Evolutionary conservation across 2,113 vertebrate species (phyloP).

Genomic region (Lagenorhynchus albirostris): DNA sequence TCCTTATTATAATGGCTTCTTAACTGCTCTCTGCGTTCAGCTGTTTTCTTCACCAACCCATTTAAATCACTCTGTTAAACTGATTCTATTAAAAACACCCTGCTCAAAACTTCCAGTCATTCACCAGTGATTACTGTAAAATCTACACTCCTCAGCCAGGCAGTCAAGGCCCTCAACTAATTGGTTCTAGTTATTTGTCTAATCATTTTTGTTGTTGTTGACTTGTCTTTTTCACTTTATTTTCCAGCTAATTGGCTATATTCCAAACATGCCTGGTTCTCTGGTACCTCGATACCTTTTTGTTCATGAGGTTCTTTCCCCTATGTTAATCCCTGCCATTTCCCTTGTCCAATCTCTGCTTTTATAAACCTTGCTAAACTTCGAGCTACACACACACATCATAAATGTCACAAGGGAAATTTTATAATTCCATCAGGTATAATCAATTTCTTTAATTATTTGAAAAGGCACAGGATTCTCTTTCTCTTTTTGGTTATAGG

Average conservation of each 20-base stretch:
- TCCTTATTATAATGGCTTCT: not conserved
- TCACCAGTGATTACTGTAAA: not conserved
- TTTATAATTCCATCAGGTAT: not conserved
- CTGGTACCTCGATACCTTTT: not conserved
- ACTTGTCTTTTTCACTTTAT: not conserved
- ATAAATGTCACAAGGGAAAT: not conserved
- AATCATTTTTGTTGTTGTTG: not conserved
- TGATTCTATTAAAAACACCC: not conserved
- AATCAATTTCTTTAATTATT: constrained; percentile 2
- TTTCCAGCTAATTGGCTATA: not conserved
- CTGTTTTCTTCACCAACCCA: not conserved
- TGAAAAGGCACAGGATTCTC: not conserved
- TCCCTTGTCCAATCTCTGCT: not conserved
- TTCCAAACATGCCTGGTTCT: not conserved
- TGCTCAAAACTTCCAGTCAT: not conserved
- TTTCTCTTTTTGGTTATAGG: not conserved
- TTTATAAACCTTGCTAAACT: not conserved
- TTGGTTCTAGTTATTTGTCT: not conserved
- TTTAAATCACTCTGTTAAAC: not conserved
- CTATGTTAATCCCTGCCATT: not conserved
- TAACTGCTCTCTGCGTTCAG: not conserved
- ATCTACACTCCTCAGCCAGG: not conserved
- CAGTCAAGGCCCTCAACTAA: not conserved
- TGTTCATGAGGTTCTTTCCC: not conserved
- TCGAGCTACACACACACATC: not conserved